Percentiles rank a stretch among this genome's conserved stretches.
These are phyloP conservation scores for Odontothrips loti DNA, from an alignment of 2,888 invertebrate species.

Conservation along the genomic window DNA sequence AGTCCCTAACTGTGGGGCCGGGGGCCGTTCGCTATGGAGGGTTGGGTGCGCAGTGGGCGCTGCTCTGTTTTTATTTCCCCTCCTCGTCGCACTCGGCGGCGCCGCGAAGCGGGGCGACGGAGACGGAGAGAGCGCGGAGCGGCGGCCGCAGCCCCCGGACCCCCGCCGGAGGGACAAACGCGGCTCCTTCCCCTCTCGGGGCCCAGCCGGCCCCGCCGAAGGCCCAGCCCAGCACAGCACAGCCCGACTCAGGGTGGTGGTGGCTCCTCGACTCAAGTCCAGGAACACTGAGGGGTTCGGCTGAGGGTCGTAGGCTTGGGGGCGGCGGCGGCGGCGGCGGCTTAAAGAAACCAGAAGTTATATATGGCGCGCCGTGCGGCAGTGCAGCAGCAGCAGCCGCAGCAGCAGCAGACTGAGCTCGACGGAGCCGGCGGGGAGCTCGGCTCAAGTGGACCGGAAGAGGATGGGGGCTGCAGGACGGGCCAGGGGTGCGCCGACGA, in stretches of 20 bases:
- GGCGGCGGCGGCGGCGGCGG: background rate
- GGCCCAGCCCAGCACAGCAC: background rate
- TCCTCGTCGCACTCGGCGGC: background rate
- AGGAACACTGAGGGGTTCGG: background rate
- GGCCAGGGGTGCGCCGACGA: background rate
- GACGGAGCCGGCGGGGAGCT: background rate
- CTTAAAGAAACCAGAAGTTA: slow-evolving; percentile 21
- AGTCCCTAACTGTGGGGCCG: no score
- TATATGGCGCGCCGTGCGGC: slow-evolving; percentile 5
- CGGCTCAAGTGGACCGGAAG: slow-evolving; percentile 23
- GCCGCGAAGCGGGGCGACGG: background rate
- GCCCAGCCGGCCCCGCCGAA: no score
- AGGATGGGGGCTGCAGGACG: background rate
- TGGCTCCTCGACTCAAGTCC: no score
- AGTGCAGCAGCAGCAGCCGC: background rate
- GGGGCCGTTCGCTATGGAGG: no score
- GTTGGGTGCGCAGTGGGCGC: background rate
- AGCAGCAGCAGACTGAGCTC: no score
- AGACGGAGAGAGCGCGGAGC: no score
- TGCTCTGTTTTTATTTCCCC: background rate
- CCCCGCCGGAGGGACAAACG: no score
- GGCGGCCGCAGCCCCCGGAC: no score
- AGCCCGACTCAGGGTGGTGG: no score
- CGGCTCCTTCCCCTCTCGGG: no score
- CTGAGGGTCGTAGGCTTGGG: background rate